Base-by-base conservation (phyloP, 2,113 vertebrate genomes). In the Barbus barbus region DNA sequence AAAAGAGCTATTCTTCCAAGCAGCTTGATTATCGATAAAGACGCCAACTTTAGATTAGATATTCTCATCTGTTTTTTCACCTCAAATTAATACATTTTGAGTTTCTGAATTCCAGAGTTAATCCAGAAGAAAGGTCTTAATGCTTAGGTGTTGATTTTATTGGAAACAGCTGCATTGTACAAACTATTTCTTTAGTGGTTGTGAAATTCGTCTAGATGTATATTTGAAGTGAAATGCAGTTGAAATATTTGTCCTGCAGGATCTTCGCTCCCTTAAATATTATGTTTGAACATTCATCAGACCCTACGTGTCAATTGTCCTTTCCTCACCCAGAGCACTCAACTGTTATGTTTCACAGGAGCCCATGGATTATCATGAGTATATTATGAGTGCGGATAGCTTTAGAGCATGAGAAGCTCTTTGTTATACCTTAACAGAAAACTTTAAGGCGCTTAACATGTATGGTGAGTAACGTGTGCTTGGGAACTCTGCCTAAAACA, bases 401-500 rank as follows among this genome's bases (percentile, higher is more conserved):
- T 83, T 84, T 81, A 79, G 69, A 83, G 65, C 61, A 83, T 77
- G 65, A 77, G 46, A 69, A 51, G 60, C 13, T 56, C 28, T 65
- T 46, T 65, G n/a, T 76, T 83, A 60, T 48, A 61, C 48, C 26
- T 67, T 73, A 51, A 87, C 78, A 60, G 73, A 87, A 83, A 89
- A 83, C 77, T 72, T 56, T 78, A 72, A 77, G 78, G 58, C 78
- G 84, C 78, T 85, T 86, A 61, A 81, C 72, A 69, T 46, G 61
- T 75, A 60, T 83, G 84, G 83, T 77, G 79, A 79, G 56, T 56
- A 89, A 89, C 90, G 84, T 82, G 86, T 83, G 85, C 83, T 87
- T 60, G 78, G 87, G 89, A 87, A 18, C 31, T 0, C 44, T 83
- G 88, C 89, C 88, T 89, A 88, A 86, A 87, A 76, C 83, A 90